Conservation (phyloP, 2,797 vertebrate species). For the Nasua narica region DNA sequence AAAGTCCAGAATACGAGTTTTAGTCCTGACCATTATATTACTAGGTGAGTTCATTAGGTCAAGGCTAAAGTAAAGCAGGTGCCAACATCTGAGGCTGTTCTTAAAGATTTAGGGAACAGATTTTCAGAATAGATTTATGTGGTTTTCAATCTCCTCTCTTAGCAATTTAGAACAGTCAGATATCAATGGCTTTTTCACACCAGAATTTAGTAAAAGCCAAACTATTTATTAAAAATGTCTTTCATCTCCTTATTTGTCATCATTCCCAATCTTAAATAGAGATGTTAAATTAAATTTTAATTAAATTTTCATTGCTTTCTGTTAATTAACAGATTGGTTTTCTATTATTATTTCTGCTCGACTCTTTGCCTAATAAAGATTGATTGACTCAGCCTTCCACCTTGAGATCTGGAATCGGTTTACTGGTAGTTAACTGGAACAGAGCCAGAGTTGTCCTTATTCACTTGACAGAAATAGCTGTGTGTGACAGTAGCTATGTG, state of each 20-base stretch:
- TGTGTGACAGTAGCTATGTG: neutral
- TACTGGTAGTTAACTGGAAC: neutral
- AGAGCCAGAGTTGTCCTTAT: neutral
- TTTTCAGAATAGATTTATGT: neutral
- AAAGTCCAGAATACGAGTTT: neutral
- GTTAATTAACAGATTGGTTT: neutral
- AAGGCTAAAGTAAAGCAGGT: neutral
- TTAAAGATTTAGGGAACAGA: neutral
- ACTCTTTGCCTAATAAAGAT: neutral
- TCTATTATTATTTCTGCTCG: slow-evolving; percentile 1
- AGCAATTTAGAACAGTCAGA: neutral
- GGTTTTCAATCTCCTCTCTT: neutral
- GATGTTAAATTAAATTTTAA: neutral
- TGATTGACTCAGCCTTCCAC: neutral
- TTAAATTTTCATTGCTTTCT: slow-evolving; percentile 8
- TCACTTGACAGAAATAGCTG: neutral
- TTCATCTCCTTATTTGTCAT: neutral
- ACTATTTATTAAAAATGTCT: neutral
- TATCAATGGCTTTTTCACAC: neutral
- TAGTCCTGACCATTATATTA: neutral
- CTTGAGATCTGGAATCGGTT: neutral
- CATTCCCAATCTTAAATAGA: neutral
- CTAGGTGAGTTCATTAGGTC: neutral
- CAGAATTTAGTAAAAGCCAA: slow-evolving; percentile 17
- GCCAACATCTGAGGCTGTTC: neutral